These are phyloP conservation scores for Nothoprocta pentlandii DNA, from an alignment of 2,113 vertebrate species.

Conservation along the genomic window DNA sequence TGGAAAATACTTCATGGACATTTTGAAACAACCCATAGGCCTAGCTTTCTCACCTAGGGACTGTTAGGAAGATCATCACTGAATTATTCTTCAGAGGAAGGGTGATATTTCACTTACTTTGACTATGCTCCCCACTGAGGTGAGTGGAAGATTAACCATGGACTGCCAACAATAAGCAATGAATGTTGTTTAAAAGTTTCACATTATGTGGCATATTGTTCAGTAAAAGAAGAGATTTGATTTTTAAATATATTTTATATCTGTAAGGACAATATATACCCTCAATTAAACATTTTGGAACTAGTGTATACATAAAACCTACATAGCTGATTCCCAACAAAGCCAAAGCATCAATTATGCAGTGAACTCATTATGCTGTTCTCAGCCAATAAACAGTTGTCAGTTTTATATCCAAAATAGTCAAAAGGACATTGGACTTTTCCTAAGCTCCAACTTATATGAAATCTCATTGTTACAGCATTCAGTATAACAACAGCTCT, in stretches of 20 bases:
- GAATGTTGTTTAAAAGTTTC: background rate
- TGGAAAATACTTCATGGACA: background rate
- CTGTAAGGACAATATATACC: background rate
- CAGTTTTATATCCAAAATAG: constrained; percentile 22
- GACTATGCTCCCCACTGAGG: background rate
- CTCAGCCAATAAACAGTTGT: background rate
- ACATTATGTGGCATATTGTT: background rate
- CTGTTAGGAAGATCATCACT: background rate
- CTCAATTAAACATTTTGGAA: background rate
- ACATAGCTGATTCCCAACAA: background rate
- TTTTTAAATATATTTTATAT: background rate
- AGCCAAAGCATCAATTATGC: background rate
- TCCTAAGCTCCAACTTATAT: constrained; percentile 42
- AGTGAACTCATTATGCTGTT: background rate
- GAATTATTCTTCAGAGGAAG: background rate
- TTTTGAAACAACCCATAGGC: background rate
- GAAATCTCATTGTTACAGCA: constrained; percentile 56
- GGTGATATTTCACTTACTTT: background rate
- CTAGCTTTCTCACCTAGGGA: background rate
- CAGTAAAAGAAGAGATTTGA: background rate
- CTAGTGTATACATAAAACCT: background rate
- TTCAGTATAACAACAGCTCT: constrained; percentile 57
- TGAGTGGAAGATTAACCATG: background rate
- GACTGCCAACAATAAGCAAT: background rate
- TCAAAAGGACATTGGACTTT: constrained; percentile 40